Evolutionary conservation across 2,888 invertebrate genomes (phyloP).

Genomic region (Stenodera caucasica): DNA sequence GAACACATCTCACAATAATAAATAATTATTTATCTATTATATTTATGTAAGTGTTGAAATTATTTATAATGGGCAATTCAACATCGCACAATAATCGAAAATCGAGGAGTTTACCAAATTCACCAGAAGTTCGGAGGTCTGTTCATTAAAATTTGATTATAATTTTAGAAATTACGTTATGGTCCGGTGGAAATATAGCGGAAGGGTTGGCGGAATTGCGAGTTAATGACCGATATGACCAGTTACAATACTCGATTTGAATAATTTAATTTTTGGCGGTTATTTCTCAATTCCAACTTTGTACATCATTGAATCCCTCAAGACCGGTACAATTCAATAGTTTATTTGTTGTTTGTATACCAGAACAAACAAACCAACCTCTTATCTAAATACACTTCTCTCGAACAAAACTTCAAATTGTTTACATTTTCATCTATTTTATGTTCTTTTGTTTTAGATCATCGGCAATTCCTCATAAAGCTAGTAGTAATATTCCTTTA

Average conservation of each 20-base stretch:
- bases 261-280: too few relatives aligned
- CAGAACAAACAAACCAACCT: slow-evolving; percentile 8
- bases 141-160: slow-evolving; percentile 15
- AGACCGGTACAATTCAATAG: neutral
- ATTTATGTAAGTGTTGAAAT: slow-evolving; percentile 33
- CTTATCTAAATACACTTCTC: neutral
- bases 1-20: slow-evolving; percentile 13
- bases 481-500: slow-evolving; percentile 74
- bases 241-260: too few relatives aligned
- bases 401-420: neutral
- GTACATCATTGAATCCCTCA: too few relatives aligned
- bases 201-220: neutral
- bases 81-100: slow-evolving; percentile 50
- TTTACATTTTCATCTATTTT: slow-evolving; percentile 9
- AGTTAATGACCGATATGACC: slow-evolving; percentile 1
- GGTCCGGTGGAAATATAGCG: neutral
- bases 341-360: slow-evolving; percentile 1
- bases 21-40: slow-evolving; percentile 40
- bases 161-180: slow-evolving; percentile 6
- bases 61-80: slow-evolving; percentile 50
- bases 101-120: slow-evolving; percentile 75
- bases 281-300: too few relatives aligned
- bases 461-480: slow-evolving; percentile 63
- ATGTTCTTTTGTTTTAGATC: slow-evolving; percentile 60
- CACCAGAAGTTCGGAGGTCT: slow-evolving; percentile 57